A percentile compares a stretch with the other conserved stretches of the same genome.
These are phyloP conservation scores for Pammene aurita DNA, from an alignment of 2,888 invertebrate species.

Conservation along the genomic window DNA sequence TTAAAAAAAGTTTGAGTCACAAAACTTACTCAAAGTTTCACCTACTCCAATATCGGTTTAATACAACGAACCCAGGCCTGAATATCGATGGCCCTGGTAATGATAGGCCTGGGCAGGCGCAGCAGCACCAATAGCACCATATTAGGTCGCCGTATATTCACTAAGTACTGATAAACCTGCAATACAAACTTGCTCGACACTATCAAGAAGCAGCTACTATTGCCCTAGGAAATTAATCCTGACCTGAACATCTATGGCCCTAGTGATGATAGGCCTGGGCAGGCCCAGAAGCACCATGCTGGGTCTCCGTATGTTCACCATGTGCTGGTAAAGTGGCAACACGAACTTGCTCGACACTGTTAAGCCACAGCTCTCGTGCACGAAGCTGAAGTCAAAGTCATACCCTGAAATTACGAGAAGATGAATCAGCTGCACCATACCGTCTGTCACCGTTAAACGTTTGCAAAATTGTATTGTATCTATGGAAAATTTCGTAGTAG, in stretches of 20 bases:
- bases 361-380: constrained; percentile 85
- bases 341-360: constrained; percentile 85
- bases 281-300: constrained; percentile 91
- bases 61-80: constrained; percentile 82
- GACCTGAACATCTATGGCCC: constrained; percentile 88
- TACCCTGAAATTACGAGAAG: constrained; percentile 82
- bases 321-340: constrained; percentile 88
- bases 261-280: constrained; percentile 86
- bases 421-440: not conserved
- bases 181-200: constrained; percentile 84
- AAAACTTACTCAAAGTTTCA: too few relatives aligned
- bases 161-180: constrained; percentile 89
- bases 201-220: constrained; percentile 81
- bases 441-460: too few relatives aligned
- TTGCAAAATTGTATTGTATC: too few relatives aligned
- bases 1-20: too few relatives aligned
- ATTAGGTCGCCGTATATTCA: constrained; percentile 89
- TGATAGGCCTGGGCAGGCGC: constrained; percentile 87
- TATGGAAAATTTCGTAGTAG: too few relatives aligned
- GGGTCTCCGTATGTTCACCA: constrained; percentile 89
- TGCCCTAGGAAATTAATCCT: constrained; percentile 32
- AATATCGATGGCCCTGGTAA: constrained; percentile 84
- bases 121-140: constrained; percentile 86
- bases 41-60: too few relatives aligned
- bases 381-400: constrained; percentile 87